Conservation (phyloP, 2,888 invertebrate species). For the Octodonta nipae region DNA sequence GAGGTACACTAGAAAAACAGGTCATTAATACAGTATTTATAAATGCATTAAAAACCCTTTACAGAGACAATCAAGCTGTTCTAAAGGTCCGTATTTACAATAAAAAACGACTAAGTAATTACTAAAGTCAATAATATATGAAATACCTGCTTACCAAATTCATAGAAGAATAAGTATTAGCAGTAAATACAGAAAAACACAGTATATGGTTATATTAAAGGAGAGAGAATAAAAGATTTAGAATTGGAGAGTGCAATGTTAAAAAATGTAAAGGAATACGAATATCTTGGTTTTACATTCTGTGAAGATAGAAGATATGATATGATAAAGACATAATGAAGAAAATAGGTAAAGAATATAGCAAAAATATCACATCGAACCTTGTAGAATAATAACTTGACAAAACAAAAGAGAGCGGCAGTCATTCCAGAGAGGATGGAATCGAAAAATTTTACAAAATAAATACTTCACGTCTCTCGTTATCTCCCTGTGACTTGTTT, state of each 20-base stretch:
- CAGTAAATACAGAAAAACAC: neutral
- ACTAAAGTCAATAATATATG: neutral
- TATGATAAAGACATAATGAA: neutral
- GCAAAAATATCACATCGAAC: neutral
- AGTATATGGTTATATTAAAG: neutral
- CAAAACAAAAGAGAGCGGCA: neutral
- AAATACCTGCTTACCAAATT: neutral
- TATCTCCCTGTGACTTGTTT: too few species aligned
- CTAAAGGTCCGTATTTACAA: too few species aligned
- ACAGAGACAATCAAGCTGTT: too few species aligned
- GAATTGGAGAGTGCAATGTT: neutral
- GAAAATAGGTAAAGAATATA: conserved; percentile 1
- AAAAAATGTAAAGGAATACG: neutral
- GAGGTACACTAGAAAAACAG: too few species aligned
- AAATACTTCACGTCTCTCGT: too few species aligned
- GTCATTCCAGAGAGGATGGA: neutral
- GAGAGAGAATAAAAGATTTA: neutral
- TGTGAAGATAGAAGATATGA: too few species aligned
- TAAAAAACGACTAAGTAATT: neutral
- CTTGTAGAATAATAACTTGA: neutral
- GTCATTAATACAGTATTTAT: too few species aligned
- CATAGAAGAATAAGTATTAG: neutral
- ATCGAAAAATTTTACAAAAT: too few species aligned
- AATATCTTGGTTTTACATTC: too few species aligned
- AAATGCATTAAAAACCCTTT: conserved; percentile 1